Evolutionary conservation across 2,113 vertebrate genomes (phyloP).

Genomic region (Struthidea cinerea): DNA sequence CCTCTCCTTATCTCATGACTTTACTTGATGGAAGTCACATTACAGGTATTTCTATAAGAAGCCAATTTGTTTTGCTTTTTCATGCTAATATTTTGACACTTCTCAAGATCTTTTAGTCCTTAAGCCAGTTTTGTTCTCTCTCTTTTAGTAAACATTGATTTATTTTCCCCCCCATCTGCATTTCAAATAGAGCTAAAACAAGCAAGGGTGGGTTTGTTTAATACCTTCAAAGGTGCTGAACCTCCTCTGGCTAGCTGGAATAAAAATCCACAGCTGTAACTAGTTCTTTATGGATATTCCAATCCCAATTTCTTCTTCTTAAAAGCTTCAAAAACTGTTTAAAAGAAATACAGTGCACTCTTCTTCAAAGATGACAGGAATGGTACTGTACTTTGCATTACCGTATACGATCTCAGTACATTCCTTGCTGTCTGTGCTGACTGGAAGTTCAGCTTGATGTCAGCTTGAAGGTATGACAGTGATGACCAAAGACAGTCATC

Average conservation of each 20-base stretch:
- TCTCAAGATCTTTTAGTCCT: background rate
- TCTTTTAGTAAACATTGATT: background rate
- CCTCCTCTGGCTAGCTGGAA: conserved; percentile 40
- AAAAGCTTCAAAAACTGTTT: conserved; percentile 3
- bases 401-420: background rate
- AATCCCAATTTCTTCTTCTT: background rate
- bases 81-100: background rate
- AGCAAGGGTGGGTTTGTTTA: background rate
- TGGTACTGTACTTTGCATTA: background rate
- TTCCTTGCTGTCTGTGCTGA: background rate
- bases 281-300: conserved; percentile 17
- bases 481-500: background rate
- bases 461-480: background rate
- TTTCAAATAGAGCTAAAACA: conserved; percentile 25
- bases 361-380: conserved; percentile 13
- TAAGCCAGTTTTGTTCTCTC: conserved; percentile 10
- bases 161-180: background rate
- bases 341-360: background rate
- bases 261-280: conserved; percentile 22
- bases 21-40: background rate
- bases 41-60: background rate
- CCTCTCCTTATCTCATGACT: background rate
- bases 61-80: background rate
- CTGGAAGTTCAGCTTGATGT: background rate
- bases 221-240: conserved; percentile 19